Conservation (phyloP, 37 sponge, comb jelly and placozoan species). For the Amphimedon queenslandica region DNA sequence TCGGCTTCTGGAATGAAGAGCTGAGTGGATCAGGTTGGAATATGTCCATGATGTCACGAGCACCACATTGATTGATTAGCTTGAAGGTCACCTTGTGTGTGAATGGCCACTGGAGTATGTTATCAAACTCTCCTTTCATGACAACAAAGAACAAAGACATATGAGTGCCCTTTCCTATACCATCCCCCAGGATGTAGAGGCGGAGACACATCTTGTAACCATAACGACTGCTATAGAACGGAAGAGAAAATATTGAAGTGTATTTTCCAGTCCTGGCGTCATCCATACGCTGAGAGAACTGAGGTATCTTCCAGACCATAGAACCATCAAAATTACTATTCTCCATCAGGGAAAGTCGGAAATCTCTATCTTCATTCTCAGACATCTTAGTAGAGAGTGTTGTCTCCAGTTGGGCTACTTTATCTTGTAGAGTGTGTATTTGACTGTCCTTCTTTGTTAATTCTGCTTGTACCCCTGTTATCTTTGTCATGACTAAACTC, state of each 20-base stretch:
- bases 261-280: slow-evolving; percentile 70
- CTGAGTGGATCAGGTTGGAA: slow-evolving; percentile 82
- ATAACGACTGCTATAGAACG: slow-evolving; percentile 70
- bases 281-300: slow-evolving; percentile 53
- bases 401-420: slow-evolving; percentile 38
- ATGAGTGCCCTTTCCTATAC: slow-evolving; percentile 66
- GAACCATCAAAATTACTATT: slow-evolving; percentile 57
- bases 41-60: slow-evolving; percentile 55
- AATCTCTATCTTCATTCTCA: slow-evolving; percentile 66
- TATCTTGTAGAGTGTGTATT: slow-evolving; percentile 9
- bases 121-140: slow-evolving; percentile 83
- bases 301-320: slow-evolving; percentile 77
- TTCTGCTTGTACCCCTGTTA: slow-evolving; percentile 2
- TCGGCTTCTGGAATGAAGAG: slow-evolving; percentile 63
- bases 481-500: too few relatives aligned
- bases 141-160: slow-evolving; percentile 76
- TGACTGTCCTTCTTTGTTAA: slow-evolving; percentile 10
- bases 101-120: slow-evolving; percentile 78
- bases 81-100: slow-evolving; percentile 66
- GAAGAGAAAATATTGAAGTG: slow-evolving; percentile 73
- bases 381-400: slow-evolving; percentile 22
- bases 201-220: slow-evolving; percentile 86
- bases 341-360: slow-evolving; percentile 68
- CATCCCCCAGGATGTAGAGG: slow-evolving; percentile 78
- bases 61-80: slow-evolving; percentile 62